Percentiles rank a stretch among this genome's conserved stretches.
These are phyloP conservation scores for Epinephelus malabaricus DNA, from an alignment of 2,797 vertebrate species.

Conservation along the genomic window DNA sequence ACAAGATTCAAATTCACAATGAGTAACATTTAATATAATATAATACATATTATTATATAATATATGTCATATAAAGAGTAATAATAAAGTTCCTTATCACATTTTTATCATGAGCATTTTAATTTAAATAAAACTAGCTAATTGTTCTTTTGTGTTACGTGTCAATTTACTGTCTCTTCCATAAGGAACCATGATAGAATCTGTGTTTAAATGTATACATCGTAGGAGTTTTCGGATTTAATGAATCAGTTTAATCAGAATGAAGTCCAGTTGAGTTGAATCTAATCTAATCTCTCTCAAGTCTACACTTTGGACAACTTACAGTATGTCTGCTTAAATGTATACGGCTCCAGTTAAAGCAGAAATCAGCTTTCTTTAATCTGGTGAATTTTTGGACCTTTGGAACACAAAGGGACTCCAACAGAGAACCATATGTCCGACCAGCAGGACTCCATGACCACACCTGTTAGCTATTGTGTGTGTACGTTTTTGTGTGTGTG, in stretches of 20 bases:
- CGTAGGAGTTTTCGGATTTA: not conserved
- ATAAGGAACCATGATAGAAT: not conserved
- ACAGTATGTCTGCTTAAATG: not conserved
- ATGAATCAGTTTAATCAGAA: not conserved
- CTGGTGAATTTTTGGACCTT: slow-evolving; percentile 17
- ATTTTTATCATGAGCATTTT: no score
- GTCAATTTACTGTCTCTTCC: not conserved
- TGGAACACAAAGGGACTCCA: slow-evolving; percentile 23
- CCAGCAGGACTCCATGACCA: slow-evolving; percentile 52
- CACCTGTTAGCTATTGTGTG: slow-evolving; percentile 49
- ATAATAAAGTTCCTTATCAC: no score
- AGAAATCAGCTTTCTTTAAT: slow-evolving; percentile 16
- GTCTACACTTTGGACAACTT: not conserved
- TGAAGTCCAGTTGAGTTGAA: not conserved
- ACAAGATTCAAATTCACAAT: slow-evolving; percentile 15
- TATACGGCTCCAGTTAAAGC: slow-evolving; percentile 16
- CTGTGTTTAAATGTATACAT: not conserved
- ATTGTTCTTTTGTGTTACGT: not conserved
- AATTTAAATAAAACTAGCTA: not conserved
- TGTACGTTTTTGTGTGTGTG: slow-evolving; percentile 41
- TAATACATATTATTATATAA: no score
- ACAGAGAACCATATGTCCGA: slow-evolving; percentile 67
- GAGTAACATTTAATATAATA: no score
- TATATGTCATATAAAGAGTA: no score
- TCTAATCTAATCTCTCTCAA: slow-evolving; percentile 6